phyloP scores from a whole-genome alignment of 2,113 vertebrate species.

The Pollachius pollachius region DNA sequence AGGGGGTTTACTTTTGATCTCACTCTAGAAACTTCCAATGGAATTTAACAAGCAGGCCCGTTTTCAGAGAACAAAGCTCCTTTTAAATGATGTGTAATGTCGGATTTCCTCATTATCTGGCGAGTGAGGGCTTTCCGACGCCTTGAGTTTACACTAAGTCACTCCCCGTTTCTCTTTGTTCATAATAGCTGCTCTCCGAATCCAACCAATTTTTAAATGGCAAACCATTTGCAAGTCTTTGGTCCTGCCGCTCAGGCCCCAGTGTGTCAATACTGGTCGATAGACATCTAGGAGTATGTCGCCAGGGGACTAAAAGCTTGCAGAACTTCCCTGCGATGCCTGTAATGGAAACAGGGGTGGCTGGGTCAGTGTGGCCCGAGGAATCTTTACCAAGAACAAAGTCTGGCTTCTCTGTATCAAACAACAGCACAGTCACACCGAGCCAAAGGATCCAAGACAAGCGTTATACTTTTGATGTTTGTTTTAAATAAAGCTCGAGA shows the following conservation, averaged over 20 bases:
- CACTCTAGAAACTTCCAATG: neutral
- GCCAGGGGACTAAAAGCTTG: too few species aligned
- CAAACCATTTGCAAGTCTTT: neutral
- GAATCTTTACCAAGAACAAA: neutral
- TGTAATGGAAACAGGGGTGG: too few species aligned
- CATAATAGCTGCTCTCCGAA: too few species aligned
- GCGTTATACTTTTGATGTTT: conserved; percentile 36
- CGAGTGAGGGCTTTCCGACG: too few species aligned
- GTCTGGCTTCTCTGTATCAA: neutral
- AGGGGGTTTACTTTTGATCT: conserved; percentile 8
- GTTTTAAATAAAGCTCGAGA: conserved; percentile 45
- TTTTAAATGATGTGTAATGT: too few species aligned
- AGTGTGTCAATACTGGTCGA: conserved; percentile 5
- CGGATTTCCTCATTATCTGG: too few species aligned
- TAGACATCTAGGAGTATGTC: neutral
- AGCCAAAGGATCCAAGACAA: conserved; percentile 22
- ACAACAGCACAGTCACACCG: neutral
- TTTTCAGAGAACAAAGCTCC: too few species aligned
- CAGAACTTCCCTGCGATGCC: too few species aligned
- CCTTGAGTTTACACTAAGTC: too few species aligned
- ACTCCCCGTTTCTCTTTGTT: too few species aligned
- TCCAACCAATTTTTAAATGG: neutral
- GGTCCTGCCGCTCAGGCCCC: conserved; percentile 5
- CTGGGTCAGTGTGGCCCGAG: neutral
- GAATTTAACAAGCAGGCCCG: neutral